phyloP scores from a whole-genome alignment of 2,797 vertebrate genomes.

The Macroramphosus scolopax region DNA sequence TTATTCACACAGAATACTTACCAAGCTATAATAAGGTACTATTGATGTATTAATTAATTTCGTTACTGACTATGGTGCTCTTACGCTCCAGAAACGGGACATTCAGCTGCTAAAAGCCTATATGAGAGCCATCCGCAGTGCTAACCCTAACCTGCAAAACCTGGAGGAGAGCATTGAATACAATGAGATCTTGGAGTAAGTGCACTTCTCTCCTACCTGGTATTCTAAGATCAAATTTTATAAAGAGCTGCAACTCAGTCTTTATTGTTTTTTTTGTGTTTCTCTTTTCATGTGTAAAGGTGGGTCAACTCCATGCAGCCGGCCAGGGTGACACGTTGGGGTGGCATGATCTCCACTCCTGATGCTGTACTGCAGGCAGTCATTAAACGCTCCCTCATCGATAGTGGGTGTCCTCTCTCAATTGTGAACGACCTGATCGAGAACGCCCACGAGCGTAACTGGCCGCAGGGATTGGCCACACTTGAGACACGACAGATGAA shows the following conservation, averaged over 20 bases:
- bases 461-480: slow-evolving; percentile 96
- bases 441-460: slow-evolving; percentile 97
- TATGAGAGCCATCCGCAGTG: slow-evolving; percentile 95
- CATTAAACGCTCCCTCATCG: slow-evolving; percentile 95
- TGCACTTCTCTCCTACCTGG: slow-evolving; percentile 3
- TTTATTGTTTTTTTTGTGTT: background rate
- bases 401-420: slow-evolving; percentile 96
- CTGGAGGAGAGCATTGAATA: slow-evolving; percentile 98
- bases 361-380: slow-evolving; percentile 96
- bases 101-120: slow-evolving; percentile 97
- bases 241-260: background rate
- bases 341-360: slow-evolving; percentile 97
- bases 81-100: slow-evolving; percentile 86
- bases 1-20: too few relatives aligned
- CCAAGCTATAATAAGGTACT: too few relatives aligned
- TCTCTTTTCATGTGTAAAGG: slow-evolving; percentile 63
- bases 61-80: slow-evolving; percentile 10
- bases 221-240: background rate
- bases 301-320: slow-evolving; percentile 98
- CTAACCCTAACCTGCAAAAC: slow-evolving; percentile 97
- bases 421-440: slow-evolving; percentile 97
- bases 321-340: slow-evolving; percentile 95
- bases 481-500: slow-evolving; percentile 98
- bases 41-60: too few relatives aligned
- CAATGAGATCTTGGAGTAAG: slow-evolving; percentile 98